Conservation (phyloP, 2,888 invertebrate genomes). For the Operophtera brumata region DNA sequence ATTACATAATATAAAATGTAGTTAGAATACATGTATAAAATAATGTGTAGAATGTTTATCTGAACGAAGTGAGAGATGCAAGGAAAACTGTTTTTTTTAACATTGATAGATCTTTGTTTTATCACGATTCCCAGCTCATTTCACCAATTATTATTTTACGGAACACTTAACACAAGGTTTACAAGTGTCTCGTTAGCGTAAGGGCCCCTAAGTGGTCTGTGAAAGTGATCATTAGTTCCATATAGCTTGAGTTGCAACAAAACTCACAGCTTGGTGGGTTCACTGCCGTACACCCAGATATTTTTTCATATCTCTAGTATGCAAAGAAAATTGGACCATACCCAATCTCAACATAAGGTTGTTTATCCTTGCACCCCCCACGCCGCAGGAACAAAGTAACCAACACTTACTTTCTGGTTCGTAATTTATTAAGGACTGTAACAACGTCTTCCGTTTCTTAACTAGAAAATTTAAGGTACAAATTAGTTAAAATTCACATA, state of each 20-base stretch:
- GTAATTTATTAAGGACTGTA: constrained; percentile 45
- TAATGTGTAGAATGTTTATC: neutral
- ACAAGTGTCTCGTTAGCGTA: neutral
- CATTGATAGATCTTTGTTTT: too few relatives aligned
- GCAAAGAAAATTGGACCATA: neutral
- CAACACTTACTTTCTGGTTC: constrained; percentile 67
- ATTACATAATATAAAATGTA: neutral
- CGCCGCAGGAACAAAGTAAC: constrained; percentile 4
- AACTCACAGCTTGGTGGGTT: too few relatives aligned
- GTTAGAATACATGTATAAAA: neutral
- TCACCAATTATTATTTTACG: too few relatives aligned
- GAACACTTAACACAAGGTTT: too few relatives aligned
- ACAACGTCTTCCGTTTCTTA: constrained; percentile 54
- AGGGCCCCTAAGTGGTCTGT: neutral
- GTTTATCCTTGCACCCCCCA: constrained; percentile 14
- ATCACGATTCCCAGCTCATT: too few relatives aligned
- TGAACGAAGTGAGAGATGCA: constrained; percentile 2
- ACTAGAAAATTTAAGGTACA: constrained; percentile 30
- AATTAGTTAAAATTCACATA: constrained; percentile 16
- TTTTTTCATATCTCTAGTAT: too few relatives aligned
- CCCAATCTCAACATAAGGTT: neutral
- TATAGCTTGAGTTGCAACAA: too few relatives aligned
- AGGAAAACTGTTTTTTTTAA: constrained; percentile 1
- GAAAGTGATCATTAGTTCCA: too few relatives aligned
- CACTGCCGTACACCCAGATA: too few relatives aligned